Base-by-base conservation (phyloP, 2,797 vertebrate species). In the Corythornis leucogaster region DNA sequence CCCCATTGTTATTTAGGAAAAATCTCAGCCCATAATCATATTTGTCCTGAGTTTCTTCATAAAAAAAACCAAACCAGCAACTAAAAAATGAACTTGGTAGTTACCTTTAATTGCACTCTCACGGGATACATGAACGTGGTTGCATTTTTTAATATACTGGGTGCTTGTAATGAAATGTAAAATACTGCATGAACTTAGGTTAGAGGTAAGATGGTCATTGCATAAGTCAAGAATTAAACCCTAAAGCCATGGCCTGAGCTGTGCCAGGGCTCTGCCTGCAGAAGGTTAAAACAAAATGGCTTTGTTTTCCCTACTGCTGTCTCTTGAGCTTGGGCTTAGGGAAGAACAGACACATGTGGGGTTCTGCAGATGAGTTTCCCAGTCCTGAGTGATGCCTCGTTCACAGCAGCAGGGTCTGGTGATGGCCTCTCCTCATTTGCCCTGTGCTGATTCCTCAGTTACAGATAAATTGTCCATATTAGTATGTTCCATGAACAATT, bases 1-100 rank as follows among this genome's bases (percentile, higher is more conserved):
- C 93, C 90, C 38, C 82, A 89, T 95, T 96, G 93, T 96, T 94
- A 68, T 59, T 89, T 76, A 73, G 88, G 79, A 92, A 78, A 89
- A 90, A 95, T 80, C 67, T 94, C 86, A 83, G 59, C 63, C 84
- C 33, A 5, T 76, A 85, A 92, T 90, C 86, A 51, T 76, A 87
- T 92, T 93, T 92, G 58, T 92, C 66, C 81, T 67, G 51, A 67
- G 84, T 87, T 90, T 46, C 54, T 90, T 91, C 69, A 68, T 62
- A 93, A 73, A 40, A 14, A 40, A 40, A 40, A 38, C 11, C 17
- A 92, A 85, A 95, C 68, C n/a, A 92, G 61, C 14, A 75, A 79
- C 38, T 40, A 43, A 74, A 54, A 84, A 87, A 80, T 55, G 24
- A 92, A 58, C 77, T 74, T 66, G 75, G 66, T 73, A 68, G 61